Conservation (phyloP, 2,888 invertebrate species). For the Hipparchia sbordonii region DNA sequence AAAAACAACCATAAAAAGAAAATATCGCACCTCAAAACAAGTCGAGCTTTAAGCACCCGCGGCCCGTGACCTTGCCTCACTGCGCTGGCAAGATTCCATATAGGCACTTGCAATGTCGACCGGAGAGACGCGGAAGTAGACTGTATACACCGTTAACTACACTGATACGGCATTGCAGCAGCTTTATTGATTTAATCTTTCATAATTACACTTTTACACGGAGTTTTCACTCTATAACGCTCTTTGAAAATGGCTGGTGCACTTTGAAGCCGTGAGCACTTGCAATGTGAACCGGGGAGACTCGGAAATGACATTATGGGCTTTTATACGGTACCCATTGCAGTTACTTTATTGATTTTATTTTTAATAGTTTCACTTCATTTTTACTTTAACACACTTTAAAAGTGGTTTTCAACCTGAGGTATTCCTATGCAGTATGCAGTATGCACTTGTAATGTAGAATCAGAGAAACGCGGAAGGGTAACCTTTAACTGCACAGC, state of each 20-base stretch:
- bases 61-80: conserved; percentile 39
- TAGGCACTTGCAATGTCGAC: conserved; percentile 41
- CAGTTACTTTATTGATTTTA: conserved; percentile 22
- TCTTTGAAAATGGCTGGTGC: not conserved
- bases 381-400: too few species aligned
- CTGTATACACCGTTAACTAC: conserved; percentile 20
- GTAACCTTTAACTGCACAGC: too few species aligned
- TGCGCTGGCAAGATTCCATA: conserved; percentile 41
- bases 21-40: conserved; percentile 21
- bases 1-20: conserved; percentile 15
- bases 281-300: conserved; percentile 32
- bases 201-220: conserved; percentile 13
- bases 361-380: not conserved
- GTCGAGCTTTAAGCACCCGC: conserved; percentile 29
- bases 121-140: conserved; percentile 31
- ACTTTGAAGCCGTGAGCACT: conserved; percentile 35
- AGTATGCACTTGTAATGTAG: too few species aligned
- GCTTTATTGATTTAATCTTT: conserved; percentile 21
- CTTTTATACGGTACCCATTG: conserved; percentile 20
- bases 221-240: not conserved
- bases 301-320: conserved; percentile 23
- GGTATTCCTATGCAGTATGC: too few species aligned
- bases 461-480: too few species aligned
- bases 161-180: conserved; percentile 26
- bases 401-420: too few species aligned